Evolutionary conservation across 1,140 invertebrate genomes (phyloP), one percentile per base, ranked within the genome.

Genomic region (Cyphomyrmex costatus): DNA sequence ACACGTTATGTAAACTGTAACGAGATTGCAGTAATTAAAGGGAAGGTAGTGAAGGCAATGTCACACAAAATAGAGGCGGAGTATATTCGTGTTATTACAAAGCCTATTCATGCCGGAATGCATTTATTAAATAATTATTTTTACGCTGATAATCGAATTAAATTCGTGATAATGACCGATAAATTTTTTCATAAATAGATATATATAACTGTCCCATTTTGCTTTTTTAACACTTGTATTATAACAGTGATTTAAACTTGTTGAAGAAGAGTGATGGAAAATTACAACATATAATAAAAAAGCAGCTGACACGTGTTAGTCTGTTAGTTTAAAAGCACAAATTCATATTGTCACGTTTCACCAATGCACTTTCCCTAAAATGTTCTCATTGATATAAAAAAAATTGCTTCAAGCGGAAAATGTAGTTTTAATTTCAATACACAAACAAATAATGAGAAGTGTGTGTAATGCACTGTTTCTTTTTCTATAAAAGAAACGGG

Each of bases 1-100:
- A 83, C 53, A 46, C 36, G 53, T 74, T 82, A 58, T 46, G 42
- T 27, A 71, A 58, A 27, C 56, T 58, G 19, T 74, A 46, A 74
- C 42, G 30, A 74, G 53, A 74, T 61, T 73, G 36, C 16, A 36
- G 53, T 82, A 56, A 58, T 82, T 82, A 82, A 82, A 82, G 78
- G 21, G 46, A 68, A 49, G 27, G 3, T 30, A 42, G 53, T 61
- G 53, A 83, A 46, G 51, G 24, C 36, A 61, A 73, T 33, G 24
- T 73, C 36, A 42, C 10, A 42, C 36, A 46, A 83, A 51, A 49
- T 74, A 73, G 27, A 73, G 49, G 53, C 7, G 27, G 33, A 74
- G 36, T 24, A 30, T n/a, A 46, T 56, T 68, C 53, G 7, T 49
- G 51, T 74, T 80, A 36, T 80, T 49, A 53, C n/a, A 49, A 82